Evolutionary conservation across 2,888 invertebrate species (phyloP), one percentile per base, ranked within the genome.

Genomic region (Latheticus oryzae): DNA sequence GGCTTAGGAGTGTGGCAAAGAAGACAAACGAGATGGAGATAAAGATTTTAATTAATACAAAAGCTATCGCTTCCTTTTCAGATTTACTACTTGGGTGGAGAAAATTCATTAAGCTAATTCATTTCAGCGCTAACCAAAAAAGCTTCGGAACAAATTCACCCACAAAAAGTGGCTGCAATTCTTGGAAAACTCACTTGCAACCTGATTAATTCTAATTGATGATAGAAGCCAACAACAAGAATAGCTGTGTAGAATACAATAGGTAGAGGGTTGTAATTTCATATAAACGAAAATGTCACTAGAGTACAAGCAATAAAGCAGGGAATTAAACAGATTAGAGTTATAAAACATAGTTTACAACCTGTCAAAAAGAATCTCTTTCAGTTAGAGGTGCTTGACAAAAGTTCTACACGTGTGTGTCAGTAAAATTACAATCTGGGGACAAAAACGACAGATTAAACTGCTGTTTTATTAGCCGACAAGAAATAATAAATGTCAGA

Each of bases 91-190:
- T 17, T 37, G 5, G 19, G 8, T 37, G 9, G 38, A 7, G 23
- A 21, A 40, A 40, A n/a, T 40, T 40, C 38, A 40, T 40, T 40
- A 40, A 23, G 38, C 38, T 40, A 40, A 40, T 40, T 40, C 38
- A 21, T 11, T 9, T 8, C 17, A 35, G 13, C 17, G 17, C 19
- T 35, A 19, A 17, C 35, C 23, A 23, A 40, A 40, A 40, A 40
- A 40, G 38, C 23, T 7, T 40, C 24, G 24, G 23, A 38, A 40
- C 23, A 40, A 40, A 40, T 40, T 40, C 37, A 15, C 33, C 7
- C 19, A 17, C 35, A 35, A 35, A 35, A 35, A 35, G 35, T 19
- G 8, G 12, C 35, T 19, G 5, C n/a, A 16, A 17, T n/a, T 8
- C 8, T 35, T 35, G 17, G 9, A 19, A 19, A 35, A 3, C 21